Evolutionary conservation across 2,888 invertebrate genomes (phyloP), one percentile per base, ranked within the genome.

Genomic region (Rhagonycha fulva): DNA sequence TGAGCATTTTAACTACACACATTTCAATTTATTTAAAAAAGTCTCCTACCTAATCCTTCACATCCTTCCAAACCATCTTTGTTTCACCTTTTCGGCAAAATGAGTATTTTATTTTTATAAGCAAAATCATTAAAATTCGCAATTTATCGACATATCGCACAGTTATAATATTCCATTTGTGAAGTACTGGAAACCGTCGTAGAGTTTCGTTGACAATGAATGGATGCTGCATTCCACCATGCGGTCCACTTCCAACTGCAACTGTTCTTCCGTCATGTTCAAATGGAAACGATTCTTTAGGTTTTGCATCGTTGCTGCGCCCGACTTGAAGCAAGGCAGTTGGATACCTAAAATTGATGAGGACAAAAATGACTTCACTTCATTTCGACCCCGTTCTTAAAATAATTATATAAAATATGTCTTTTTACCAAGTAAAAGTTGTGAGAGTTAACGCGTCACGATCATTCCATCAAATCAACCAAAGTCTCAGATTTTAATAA

Each of bases 101-200:
- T 66, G 63, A 66, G 63, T 66, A 66, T 66, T 66, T 63, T 24
- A 66, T 32, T n/a, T 14, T 32, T 47, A 32, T 66, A 66, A 66
- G 63, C 63, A 66, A 66, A 66, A 63, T 68, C 69, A 24, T 74
- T 76, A 78, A 74, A 74, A 78, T 24, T 63, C 76, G 63, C 73
- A 76, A 68, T 78, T 75, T 74, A 78, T 78, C n/a, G 78, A 71
- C 71, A 69, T 76, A 70, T 76, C 76, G 66, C 78, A 78, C 47
- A 78, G 78, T 86, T 91, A 95, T 83, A 94, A 91, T 85, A 99
- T 99, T 80, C 98, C 98, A 89, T 99, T 99, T 85, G 98, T 98
- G 86, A 98, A 94, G 90, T 99, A 99, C 90, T 99, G 99, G 90
- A 98, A 99, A 87, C 98, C 96, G 90, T 99, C 99, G 90, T 99